These are phyloP conservation scores for Neogale vison DNA, from an alignment of 2,113 vertebrate species.

Conservation along the genomic window DNA sequence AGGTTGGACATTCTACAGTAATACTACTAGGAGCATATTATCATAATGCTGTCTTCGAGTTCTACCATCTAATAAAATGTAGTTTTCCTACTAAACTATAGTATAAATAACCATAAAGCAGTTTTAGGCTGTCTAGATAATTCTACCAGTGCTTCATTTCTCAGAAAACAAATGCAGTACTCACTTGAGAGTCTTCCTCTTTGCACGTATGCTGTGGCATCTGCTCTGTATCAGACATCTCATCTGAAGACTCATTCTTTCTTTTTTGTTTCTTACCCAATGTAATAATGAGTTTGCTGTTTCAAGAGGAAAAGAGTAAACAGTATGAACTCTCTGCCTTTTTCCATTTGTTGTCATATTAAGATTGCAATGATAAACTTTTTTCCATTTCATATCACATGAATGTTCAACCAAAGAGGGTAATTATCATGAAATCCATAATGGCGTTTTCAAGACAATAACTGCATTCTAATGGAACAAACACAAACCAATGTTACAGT, in stretches of 20 bases:
- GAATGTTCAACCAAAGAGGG: not conserved
- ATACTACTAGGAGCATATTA: not conserved
- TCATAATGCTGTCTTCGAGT: constrained; percentile 14
- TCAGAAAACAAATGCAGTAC: constrained; percentile 53
- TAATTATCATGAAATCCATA: constrained; percentile 24
- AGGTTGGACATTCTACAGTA: constrained; percentile 33
- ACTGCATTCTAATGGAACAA: not conserved
- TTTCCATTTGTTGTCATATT: constrained; percentile 22
- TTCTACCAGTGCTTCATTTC: constrained; percentile 46
- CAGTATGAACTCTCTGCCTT: not conserved
- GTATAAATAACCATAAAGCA: constrained; percentile 29
- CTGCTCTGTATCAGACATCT: constrained; percentile 93
- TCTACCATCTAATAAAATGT: constrained; percentile 27
- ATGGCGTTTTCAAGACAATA: constrained; percentile 16
- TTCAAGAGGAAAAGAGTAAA: constrained; percentile 53
- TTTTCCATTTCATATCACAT: not conserved
- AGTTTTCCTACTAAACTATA: constrained; percentile 32
- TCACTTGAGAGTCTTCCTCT: constrained; percentile 92
- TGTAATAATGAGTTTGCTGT: constrained; percentile 98
- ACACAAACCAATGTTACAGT: not conserved
- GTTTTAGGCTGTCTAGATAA: constrained; percentile 60
- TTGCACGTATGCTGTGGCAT: constrained; percentile 87
- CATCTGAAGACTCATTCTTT: constrained; percentile 96
- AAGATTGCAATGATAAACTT: not conserved
- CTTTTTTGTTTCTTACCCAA: constrained; percentile 97